Percentiles rank a stretch among this genome's conserved stretches.
These are phyloP conservation scores for Cardiocondyla obscurior DNA, from an alignment of 1,140 invertebrate genomes.

Conservation along the genomic window DNA sequence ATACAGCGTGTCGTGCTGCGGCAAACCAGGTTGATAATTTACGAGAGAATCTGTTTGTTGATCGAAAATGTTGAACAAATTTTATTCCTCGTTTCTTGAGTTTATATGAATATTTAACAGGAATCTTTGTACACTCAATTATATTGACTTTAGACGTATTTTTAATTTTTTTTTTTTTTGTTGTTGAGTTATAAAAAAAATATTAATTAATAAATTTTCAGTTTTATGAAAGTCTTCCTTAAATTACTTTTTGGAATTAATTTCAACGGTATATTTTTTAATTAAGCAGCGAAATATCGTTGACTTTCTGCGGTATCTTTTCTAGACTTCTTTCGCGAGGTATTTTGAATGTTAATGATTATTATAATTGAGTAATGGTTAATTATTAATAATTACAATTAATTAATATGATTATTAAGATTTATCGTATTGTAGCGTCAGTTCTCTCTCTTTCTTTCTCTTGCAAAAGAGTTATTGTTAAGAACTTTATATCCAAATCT, in stretches of 20 bases:
- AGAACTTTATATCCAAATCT: slow-evolving; percentile 1
- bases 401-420: background rate
- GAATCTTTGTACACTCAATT: background rate
- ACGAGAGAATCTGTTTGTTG: slow-evolving; percentile 1
- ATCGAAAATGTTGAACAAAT: background rate
- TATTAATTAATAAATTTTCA: background rate
- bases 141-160: background rate
- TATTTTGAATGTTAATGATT: background rate
- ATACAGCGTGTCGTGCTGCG: background rate
- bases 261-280: background rate
- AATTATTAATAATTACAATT: background rate
- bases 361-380: background rate
- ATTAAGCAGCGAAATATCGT: background rate
- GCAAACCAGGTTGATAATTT: slow-evolving; percentile 34
- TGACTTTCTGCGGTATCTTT: too few relatives aligned
- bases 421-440: background rate
- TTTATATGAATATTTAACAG: background rate
- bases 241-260: background rate
- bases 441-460: background rate
- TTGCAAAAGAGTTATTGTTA: background rate
- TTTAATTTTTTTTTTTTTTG: background rate
- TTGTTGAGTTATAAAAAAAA: background rate
- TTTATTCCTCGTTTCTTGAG: background rate
- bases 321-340: background rate
- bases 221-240: background rate